These are phyloP conservation scores for Dichetophora obliterata DNA, from an alignment of 2,888 invertebrate species.

Conservation along the genomic window DNA sequence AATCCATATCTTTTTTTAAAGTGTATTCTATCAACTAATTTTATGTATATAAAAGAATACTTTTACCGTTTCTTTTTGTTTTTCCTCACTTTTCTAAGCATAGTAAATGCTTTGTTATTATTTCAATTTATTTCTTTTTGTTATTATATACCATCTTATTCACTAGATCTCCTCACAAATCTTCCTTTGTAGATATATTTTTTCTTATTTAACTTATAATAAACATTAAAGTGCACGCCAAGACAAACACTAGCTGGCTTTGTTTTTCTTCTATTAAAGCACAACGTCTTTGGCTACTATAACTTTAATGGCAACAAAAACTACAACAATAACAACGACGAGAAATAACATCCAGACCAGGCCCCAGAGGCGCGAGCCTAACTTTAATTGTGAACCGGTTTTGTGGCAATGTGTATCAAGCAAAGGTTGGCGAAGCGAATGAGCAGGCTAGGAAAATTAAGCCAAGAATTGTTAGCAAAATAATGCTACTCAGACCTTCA, in stretches of 20 bases:
- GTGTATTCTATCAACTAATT: no score
- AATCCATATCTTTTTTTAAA: not conserved
- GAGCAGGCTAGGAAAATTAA: not conserved
- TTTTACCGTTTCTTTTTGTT: no score
- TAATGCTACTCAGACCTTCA: not conserved
- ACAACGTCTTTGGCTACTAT: not conserved
- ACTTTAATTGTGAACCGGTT: constrained; percentile 4
- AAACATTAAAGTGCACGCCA: constrained; percentile 5
- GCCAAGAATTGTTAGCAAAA: constrained; percentile 12
- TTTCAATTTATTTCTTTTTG: not conserved
- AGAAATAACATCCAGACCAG: not conserved
- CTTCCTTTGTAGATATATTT: not conserved
- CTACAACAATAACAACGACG: not conserved
- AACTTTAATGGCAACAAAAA: not conserved
- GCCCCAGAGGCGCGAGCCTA: not conserved
- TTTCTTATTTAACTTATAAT: not conserved
- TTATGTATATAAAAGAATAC: no score
- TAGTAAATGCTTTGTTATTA: no score
- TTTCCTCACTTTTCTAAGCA: no score
- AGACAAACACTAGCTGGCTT: constrained; percentile 14
- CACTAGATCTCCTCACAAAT: no score
- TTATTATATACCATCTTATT: not conserved
- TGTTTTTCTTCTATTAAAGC: not conserved
- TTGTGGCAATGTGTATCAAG: constrained; percentile 12
- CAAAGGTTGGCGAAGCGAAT: not conserved